Percentiles rank a stretch among this genome's conserved stretches.
phyloP scores from a whole-genome alignment of 2,797 vertebrate genomes.

The Channallabes apus region DNA sequence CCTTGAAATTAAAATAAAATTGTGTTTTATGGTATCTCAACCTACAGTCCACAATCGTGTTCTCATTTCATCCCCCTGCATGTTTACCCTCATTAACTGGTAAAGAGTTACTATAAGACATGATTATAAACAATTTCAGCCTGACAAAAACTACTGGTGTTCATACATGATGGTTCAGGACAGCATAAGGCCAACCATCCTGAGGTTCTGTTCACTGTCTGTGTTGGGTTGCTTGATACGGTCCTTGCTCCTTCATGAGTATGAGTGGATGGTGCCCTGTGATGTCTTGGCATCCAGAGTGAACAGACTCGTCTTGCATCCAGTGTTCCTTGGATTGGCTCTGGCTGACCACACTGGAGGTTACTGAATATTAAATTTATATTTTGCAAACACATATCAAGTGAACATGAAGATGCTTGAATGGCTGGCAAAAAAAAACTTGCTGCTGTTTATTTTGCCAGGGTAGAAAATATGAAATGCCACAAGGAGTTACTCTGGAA shows the following conservation, averaged over 20 bases:
- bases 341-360: neutral
- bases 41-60: slow-evolving; percentile 48
- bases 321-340: neutral
- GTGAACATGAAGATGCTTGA: neutral
- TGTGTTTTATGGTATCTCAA: slow-evolving; percentile 70
- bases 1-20: slow-evolving; percentile 77
- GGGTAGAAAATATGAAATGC: neutral
- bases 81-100: neutral
- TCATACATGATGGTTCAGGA: neutral
- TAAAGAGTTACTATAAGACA: neutral
- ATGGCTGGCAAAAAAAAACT: neutral
- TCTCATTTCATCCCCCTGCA: slow-evolving; percentile 21
- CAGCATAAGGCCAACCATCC: too few species aligned
- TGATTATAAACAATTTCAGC: neutral
- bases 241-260: neutral
- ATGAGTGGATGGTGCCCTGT: neutral
- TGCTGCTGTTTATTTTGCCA: neutral
- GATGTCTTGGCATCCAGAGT: neutral
- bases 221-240: too few species aligned
- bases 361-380: neutral
- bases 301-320: neutral
- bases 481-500: neutral
- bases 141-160: neutral
- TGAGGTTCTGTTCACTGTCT: neutral
- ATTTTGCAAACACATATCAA: neutral